Evolutionary conservation across 2,797 vertebrate species (phyloP).

Genomic region (Arremon aurantiirostris): DNA sequence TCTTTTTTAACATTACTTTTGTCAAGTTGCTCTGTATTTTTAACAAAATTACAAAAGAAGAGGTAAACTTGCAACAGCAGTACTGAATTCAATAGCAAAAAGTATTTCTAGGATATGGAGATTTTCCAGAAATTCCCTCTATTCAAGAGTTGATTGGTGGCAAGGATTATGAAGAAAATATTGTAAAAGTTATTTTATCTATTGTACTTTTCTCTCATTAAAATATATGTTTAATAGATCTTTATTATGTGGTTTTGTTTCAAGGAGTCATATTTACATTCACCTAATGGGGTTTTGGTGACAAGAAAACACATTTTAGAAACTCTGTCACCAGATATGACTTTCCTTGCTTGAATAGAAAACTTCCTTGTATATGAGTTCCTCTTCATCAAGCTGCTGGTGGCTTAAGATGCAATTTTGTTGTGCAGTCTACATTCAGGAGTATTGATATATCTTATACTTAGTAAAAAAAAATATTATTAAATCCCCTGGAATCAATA

Average conservation of each 20-base stretch:
- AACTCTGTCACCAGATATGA: background rate
- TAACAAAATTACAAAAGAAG: background rate
- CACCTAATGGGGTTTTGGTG: background rate
- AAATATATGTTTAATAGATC: background rate
- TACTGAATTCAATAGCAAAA: background rate
- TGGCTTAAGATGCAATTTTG: background rate
- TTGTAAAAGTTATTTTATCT: background rate
- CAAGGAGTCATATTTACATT: background rate
- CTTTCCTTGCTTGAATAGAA: background rate
- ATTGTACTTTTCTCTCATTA: slow-evolving; percentile 14
- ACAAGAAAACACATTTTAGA: background rate
- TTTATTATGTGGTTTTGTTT: slow-evolving; percentile 48
- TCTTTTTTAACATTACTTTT: background rate
- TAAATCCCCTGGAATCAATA: background rate
- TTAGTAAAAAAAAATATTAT: background rate
- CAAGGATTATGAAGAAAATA: background rate
- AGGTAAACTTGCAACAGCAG: background rate
- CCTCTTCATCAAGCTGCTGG: background rate
- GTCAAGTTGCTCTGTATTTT: background rate
- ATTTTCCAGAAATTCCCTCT: background rate
- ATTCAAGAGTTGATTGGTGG: background rate
- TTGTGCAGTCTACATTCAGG: background rate
- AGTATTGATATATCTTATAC: background rate
- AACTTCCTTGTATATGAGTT: rapidly evolving
- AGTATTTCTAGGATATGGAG: background rate